These are phyloP conservation scores for Cephus nigrinus DNA, from an alignment of 2,888 invertebrate species.

Conservation along the genomic window DNA sequence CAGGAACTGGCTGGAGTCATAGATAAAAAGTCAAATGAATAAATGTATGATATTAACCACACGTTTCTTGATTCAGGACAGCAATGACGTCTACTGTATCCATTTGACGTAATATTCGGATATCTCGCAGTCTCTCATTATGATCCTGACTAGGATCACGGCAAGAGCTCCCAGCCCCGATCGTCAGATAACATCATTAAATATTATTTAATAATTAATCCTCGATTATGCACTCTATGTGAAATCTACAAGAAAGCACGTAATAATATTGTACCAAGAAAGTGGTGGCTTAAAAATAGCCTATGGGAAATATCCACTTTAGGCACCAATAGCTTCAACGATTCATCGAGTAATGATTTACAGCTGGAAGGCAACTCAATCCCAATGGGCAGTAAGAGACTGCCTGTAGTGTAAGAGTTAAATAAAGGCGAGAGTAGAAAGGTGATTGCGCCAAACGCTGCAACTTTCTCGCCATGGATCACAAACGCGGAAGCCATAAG, in stretches of 20 bases:
- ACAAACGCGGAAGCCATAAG: conserved; percentile 36
- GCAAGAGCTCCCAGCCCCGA: not conserved
- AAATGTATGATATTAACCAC: not conserved
- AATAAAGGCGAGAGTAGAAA: conserved; percentile 9
- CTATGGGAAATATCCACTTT: not conserved
- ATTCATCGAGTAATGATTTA: not conserved
- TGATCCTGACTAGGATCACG: not conserved
- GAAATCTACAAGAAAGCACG: not conserved
- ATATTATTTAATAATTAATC: not conserved
- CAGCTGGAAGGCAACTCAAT: not conserved
- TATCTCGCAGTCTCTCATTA: not conserved
- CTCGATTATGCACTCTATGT: not conserved
- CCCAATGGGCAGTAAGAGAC: not conserved
- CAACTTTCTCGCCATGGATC: conserved; percentile 45
- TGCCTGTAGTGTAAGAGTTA: not conserved
- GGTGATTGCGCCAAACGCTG: conserved; percentile 13
- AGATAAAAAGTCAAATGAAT: not conserved
- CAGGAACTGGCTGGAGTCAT: not conserved
- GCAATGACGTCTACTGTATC: not conserved
- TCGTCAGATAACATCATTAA: not conserved
- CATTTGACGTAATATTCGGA: not conserved
- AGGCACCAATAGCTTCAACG: not conserved
- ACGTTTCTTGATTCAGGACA: not conserved
- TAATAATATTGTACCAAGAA: not conserved
- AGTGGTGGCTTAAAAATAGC: not conserved